Conservation (phyloP, 2,888 invertebrate species). For the Archips crataeganus region DNA sequence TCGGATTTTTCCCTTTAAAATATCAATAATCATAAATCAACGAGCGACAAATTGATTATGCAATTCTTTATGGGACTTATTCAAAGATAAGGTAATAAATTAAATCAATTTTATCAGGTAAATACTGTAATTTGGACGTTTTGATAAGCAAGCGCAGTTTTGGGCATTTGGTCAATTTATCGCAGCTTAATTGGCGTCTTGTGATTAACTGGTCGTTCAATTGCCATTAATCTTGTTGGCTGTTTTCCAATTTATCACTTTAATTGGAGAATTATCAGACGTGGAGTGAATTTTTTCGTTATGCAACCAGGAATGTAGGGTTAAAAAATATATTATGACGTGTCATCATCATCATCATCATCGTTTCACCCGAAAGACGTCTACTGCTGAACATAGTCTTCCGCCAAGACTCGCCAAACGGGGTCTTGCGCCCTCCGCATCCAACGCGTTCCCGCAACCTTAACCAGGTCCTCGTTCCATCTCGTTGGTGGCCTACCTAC, state of each 20-base stretch:
- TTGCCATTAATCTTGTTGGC: constrained; percentile 26
- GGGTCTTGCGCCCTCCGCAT: no score
- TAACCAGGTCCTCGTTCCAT: no score
- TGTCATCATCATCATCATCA: no score
- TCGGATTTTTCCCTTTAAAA: not conserved
- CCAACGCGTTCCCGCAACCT: no score
- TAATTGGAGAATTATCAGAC: constrained; percentile 26
- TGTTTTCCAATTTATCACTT: constrained; percentile 24
- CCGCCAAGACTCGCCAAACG: no score
- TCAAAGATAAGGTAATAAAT: constrained; percentile 15
- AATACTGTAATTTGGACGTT: constrained; percentile 21
- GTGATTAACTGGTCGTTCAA: constrained; percentile 28
- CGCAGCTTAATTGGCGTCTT: constrained; percentile 35
- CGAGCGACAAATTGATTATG: not conserved
- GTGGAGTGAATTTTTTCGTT: no score
- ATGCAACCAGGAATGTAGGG: no score
- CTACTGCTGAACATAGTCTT: no score
- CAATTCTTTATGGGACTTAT: not conserved
- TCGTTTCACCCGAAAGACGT: no score
- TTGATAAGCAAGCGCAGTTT: constrained; percentile 19
- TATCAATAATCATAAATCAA: not conserved
- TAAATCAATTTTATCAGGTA: not conserved
- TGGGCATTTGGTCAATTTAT: constrained; percentile 33
- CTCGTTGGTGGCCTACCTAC: no score
- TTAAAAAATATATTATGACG: no score